These are phyloP conservation scores for Leptopilina boulardi DNA, from an alignment of 1,140 invertebrate genomes.

Conservation along the genomic window DNA sequence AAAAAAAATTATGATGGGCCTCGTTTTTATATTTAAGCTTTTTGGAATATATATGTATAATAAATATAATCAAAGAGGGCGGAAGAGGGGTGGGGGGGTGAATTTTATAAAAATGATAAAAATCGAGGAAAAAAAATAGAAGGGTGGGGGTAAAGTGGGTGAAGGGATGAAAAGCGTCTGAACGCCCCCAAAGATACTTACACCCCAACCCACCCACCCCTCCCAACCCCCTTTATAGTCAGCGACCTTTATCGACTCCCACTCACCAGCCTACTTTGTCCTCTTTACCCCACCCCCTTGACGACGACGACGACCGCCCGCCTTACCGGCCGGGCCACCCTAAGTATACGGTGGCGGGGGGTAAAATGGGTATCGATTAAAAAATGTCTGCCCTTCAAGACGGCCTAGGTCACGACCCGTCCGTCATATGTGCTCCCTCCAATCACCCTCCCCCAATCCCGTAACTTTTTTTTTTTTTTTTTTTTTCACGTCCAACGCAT, in stretches of 20 bases:
- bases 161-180: neutral
- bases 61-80: constrained; percentile 17
- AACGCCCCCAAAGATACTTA: constrained; percentile 53
- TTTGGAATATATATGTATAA: neutral
- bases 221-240: constrained; percentile 43
- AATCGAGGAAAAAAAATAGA: neutral
- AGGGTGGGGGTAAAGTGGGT: constrained; percentile 11
- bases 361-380: constrained; percentile 74
- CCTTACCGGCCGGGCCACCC: constrained; percentile 27
- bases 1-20: constrained; percentile 56
- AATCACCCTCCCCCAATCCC: neutral
- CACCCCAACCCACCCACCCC: constrained; percentile 6
- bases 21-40: constrained; percentile 73
- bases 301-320: no score
- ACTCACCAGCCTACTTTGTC: constrained; percentile 40
- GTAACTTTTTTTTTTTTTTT: no score
- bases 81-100: neutral
- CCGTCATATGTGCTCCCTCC: constrained; percentile 64
- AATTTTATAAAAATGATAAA: neutral
- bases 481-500: no score
- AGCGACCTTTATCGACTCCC: constrained; percentile 55
- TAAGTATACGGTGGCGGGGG: constrained; percentile 45
- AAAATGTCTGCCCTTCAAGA: constrained; percentile 77
- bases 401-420: constrained; percentile 75
- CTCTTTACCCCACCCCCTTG: no score